Conservation (phyloP, 2,888 invertebrate species). For the Physocephala rufipes region DNA sequence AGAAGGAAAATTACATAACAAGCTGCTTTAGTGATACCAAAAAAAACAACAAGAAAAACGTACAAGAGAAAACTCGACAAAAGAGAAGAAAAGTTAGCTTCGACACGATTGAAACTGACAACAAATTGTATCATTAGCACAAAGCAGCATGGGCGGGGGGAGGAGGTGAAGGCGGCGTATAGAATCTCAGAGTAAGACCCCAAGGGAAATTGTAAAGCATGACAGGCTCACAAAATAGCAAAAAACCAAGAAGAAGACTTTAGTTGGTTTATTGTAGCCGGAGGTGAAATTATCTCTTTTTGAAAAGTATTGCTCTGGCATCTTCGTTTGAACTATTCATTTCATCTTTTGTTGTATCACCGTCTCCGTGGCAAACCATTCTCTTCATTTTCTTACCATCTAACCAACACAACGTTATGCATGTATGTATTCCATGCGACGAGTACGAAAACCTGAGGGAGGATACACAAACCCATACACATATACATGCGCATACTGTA, state of each 20-base stretch:
- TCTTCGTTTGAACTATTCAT: conserved; percentile 15
- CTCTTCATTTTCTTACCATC: conserved; percentile 3
- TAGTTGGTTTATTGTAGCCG: conserved; percentile 35
- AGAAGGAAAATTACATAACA: not conserved
- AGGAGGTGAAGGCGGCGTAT: not conserved
- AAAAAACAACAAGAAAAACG: conserved; percentile 3
- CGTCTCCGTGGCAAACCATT: conserved; percentile 15
- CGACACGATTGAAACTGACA: conserved; percentile 27
- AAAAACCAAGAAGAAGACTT: conserved; percentile 9
- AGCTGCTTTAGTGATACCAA: too few species aligned
- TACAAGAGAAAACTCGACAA: not conserved
- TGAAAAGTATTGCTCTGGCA: conserved; percentile 21
- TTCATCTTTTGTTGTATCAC: conserved; percentile 31
- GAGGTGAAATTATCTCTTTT: conserved; percentile 20
- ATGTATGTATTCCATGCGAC: not conserved
- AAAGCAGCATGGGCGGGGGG: not conserved
- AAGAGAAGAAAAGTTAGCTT: conserved; percentile 1
- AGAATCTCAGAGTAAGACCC: too few species aligned
- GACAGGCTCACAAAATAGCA: conserved; percentile 22
- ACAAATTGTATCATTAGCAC: conserved; percentile 48
- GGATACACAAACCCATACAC: conserved; percentile 16
- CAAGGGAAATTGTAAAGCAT: conserved; percentile 20
- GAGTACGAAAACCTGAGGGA: too few species aligned
- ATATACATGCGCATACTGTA: not conserved
- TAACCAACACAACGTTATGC: not conserved